Evolutionary conservation across 2,888 invertebrate genomes (phyloP), one percentile per base, ranked within the genome.

Genomic region (Epirrita christyi): DNA sequence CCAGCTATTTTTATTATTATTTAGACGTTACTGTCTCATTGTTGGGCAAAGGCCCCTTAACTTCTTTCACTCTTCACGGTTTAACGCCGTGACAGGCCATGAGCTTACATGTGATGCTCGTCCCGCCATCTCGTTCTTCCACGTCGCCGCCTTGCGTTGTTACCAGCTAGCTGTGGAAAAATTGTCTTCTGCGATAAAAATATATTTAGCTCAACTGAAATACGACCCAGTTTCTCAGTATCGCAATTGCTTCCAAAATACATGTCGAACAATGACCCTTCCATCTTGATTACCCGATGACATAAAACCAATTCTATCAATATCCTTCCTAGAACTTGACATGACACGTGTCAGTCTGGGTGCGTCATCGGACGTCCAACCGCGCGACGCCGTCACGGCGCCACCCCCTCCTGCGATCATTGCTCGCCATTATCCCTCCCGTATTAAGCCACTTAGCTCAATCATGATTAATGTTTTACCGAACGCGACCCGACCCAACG

Each of bases 391-490:
- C 72, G 72, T 72, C 72, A 72, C 78, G 86, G 83, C 91, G 90
- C 86, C 88, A 80, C 87, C 88, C 88, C 92, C 83, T 80, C 80
- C 78, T 81, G 82, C 84, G 88, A 88, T 88, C 91, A 91, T 89
- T 85, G 89, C 88, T 81, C 80, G 85, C 85, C 87, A 88, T 90
- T 88, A 90, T 88, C 86, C 90, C 85, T 81, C 86, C 85, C 84
- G 87, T 92, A 92, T 92, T 92, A 88, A 92, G 91, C 92, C 93
- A 92, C 92, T 92, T 91, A 92, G 92, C 86, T 92, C 90, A 89
- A 91, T 92, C 92, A 92, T 92, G 93, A 92, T 93, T 92, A 92
- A 92, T 92, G 92, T 87, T 90, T 84, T 83, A 86, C 86, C 86
- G 88, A 88, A 89, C 84, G 83, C 86, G 81, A 83, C 82, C 83